Evolutionary conservation across 2,797 vertebrate genomes (phyloP).

Genomic region (Sphenodon punctatus): DNA sequence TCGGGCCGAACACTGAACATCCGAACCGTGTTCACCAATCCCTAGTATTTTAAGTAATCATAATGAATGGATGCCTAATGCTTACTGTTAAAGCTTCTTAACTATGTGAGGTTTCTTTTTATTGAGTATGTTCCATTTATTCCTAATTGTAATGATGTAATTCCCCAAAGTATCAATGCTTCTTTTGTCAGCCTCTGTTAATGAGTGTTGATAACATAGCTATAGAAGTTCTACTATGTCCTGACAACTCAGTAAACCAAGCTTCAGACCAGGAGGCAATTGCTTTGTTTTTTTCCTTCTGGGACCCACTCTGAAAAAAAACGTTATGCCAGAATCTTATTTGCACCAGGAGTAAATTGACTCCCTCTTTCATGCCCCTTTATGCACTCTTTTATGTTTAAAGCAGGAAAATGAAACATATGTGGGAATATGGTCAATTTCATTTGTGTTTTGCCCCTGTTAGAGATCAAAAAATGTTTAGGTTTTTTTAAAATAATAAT

Average conservation of each 20-base stretch:
- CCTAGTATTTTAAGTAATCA: too few species aligned
- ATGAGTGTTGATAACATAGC: conserved; percentile 43
- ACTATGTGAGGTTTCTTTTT: conserved; percentile 54
- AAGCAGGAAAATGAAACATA: background rate
- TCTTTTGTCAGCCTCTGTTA: conserved; percentile 63
- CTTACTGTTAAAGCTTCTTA: conserved; percentile 56
- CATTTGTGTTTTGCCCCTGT: background rate
- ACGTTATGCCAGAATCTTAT: background rate
- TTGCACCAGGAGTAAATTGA: background rate
- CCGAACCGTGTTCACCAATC: too few species aligned
- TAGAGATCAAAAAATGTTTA: background rate
- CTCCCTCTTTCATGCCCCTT: background rate
- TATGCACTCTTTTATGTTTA: background rate
- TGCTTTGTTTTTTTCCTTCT: background rate
- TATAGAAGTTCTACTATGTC: background rate
- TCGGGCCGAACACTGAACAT: too few species aligned
- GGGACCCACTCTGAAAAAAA: background rate
- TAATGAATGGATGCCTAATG: conserved; percentile 42
- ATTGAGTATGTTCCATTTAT: conserved; percentile 48
- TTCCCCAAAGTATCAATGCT: conserved; percentile 52
- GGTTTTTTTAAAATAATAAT: background rate
- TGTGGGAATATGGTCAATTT: background rate
- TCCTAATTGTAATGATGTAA: conserved; percentile 56
- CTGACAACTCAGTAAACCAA: conserved; percentile 26
- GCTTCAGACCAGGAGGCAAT: background rate